Evolutionary conservation across 2,888 invertebrate genomes (phyloP).

Genomic region (Lissonota sp.): DNA sequence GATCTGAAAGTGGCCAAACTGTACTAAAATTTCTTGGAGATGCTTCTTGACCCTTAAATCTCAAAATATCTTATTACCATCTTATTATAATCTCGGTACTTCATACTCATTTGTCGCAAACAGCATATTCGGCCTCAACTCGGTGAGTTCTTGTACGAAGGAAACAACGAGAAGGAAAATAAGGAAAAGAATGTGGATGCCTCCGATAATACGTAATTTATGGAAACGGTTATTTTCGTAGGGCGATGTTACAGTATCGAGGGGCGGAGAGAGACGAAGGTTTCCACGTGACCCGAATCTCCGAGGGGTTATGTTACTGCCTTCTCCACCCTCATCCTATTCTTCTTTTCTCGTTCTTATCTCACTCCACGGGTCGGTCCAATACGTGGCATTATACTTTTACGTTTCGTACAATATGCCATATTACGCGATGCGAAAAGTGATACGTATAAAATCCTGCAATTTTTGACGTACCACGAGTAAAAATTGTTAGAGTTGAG

Average conservation of each 20-base stretch:
- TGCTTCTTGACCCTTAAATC: not conserved
- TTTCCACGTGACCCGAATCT: slow-evolving; percentile 59
- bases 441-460: slow-evolving; percentile 28
- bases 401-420: slow-evolving; percentile 35
- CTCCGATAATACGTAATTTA: slow-evolving; percentile 64
- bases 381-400: slow-evolving; percentile 32
- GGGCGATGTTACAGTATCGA: slow-evolving; percentile 39
- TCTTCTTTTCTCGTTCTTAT: slow-evolving; percentile 15
- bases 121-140: not conserved
- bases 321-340: slow-evolving; percentile 3
- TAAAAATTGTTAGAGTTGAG: not conserved
- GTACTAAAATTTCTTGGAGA: too few relatives aligned
- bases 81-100: not conserved
- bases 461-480: slow-evolving; percentile 49
- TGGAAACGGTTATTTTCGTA: slow-evolving; percentile 58
- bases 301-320: slow-evolving; percentile 18
- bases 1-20: too few relatives aligned
- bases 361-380: too few relatives aligned
- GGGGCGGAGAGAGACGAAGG: not conserved
- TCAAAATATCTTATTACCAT: not conserved
- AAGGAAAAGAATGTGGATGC: slow-evolving; percentile 45
- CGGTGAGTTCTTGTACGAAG: not conserved
- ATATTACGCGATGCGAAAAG: slow-evolving; percentile 31
- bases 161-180: slow-evolving; percentile 28
- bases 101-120: not conserved